Percentiles rank a stretch among this genome's conserved stretches.
Evolutionary conservation across 2,113 vertebrate species (phyloP).

Genomic region (Zosterops japonicus): DNA sequence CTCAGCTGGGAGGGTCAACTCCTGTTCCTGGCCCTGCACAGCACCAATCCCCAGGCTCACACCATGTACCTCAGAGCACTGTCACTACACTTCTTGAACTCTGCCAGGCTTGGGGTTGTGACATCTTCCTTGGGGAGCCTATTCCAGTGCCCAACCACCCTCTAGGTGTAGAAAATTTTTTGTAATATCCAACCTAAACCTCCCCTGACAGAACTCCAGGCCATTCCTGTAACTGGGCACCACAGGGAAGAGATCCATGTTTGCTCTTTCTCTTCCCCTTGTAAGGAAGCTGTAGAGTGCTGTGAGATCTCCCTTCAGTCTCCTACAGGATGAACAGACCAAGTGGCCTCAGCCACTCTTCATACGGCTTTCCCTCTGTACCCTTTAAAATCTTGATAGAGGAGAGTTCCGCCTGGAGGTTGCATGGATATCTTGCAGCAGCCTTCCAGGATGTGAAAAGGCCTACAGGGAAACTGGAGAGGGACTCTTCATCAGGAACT

Average conservation of each 20-base stretch:
- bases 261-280: neutral
- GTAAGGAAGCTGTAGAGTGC: neutral
- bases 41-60: neutral
- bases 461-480: neutral
- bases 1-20: neutral
- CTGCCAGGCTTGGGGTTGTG: neutral
- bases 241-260: neutral
- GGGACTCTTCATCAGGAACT: neutral
- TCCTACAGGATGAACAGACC: neutral
- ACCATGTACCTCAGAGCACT: neutral
- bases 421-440: neutral
- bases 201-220: neutral
- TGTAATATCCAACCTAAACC: neutral
- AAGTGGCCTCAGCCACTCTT: neutral
- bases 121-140: neutral
- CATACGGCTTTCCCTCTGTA: neutral
- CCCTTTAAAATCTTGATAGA: neutral
- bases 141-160: neutral
- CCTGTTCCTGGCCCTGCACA: neutral
- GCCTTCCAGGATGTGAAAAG: neutral
- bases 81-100: fast-evolving
- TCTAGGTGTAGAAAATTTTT: neutral
- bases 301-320: neutral
- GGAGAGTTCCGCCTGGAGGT: neutral
- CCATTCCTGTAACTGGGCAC: neutral